Evolutionary conservation across 37 sponge, comb jelly and placozoan species (phyloP).

Genomic region (Ianthella basta): DNA sequence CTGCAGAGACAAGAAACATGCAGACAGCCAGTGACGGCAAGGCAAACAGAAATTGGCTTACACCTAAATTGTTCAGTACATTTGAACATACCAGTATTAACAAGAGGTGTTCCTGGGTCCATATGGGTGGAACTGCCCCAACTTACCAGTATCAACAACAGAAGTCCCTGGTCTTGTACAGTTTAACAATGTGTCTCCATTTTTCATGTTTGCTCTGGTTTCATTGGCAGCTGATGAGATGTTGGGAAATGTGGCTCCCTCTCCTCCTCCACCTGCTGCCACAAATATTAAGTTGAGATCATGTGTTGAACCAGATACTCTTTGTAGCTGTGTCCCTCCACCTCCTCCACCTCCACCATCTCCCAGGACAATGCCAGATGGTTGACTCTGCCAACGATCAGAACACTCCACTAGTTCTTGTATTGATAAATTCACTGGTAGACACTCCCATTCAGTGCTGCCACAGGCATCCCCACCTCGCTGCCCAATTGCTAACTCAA

Average conservation of each 20-base stretch:
- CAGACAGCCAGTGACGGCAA: neutral
- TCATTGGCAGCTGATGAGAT: neutral
- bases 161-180: too few species aligned
- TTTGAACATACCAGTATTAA: conserved; percentile 10
- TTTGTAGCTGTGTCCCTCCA: neutral
- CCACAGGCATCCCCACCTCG: conserved; percentile 17
- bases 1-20: neutral
- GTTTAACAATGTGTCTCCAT: neutral
- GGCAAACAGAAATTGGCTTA: neutral
- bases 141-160: neutral
- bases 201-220: neutral
- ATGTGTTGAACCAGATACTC: neutral
- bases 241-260: neutral
- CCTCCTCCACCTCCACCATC: conserved; percentile 35
- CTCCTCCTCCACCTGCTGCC: conserved; percentile 7
- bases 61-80: neutral
- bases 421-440: neutral
- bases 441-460: neutral
- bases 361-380: too few species aligned
- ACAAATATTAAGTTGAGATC: neutral
- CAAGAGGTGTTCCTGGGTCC: neutral
- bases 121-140: too few species aligned
- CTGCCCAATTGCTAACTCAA: conserved; percentile 13
- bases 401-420: conserved; percentile 2
- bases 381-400: neutral